Evolutionary conservation across 2,888 invertebrate genomes (phyloP).

Genomic region (Stictocephala bisonia): DNA sequence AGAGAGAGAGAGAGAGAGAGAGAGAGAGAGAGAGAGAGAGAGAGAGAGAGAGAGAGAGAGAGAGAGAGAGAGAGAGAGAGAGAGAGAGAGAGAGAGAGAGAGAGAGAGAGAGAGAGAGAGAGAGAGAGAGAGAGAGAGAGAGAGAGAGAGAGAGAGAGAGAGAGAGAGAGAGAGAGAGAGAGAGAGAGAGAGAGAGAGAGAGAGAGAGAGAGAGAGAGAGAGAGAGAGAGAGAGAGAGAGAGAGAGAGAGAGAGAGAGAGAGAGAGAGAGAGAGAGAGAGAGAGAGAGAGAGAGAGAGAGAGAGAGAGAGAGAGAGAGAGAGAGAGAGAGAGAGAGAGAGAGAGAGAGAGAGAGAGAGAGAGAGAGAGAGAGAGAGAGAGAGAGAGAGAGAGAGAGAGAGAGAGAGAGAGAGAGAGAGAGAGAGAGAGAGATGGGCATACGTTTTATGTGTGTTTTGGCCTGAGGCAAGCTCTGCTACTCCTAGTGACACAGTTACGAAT

Average conservation of each 20-base stretch:
- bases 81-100: not conserved
- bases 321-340: too few species aligned
- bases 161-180: not conserved
- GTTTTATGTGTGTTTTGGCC: not conserved
- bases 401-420: too few species aligned
- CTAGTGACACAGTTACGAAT: too few species aligned
- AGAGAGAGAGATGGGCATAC: too few species aligned
- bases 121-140: not conserved
- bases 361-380: too few species aligned
- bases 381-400: too few species aligned
- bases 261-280: too few species aligned
- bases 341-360: too few species aligned
- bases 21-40: not conserved
- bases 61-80: not conserved
- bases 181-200: not conserved
- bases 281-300: too few species aligned
- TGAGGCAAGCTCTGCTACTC: too few species aligned
- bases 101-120: not conserved
- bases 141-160: not conserved
- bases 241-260: not conserved
- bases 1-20: constrained; percentile 49
- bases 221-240: not conserved
- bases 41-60: not conserved
- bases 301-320: too few species aligned
- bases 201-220: not conserved